A percentile compares a stretch with the other conserved stretches of the same genome.
Conservation (phyloP, 2,113 vertebrate genomes). For the Isurus oxyrinchus region DNA sequence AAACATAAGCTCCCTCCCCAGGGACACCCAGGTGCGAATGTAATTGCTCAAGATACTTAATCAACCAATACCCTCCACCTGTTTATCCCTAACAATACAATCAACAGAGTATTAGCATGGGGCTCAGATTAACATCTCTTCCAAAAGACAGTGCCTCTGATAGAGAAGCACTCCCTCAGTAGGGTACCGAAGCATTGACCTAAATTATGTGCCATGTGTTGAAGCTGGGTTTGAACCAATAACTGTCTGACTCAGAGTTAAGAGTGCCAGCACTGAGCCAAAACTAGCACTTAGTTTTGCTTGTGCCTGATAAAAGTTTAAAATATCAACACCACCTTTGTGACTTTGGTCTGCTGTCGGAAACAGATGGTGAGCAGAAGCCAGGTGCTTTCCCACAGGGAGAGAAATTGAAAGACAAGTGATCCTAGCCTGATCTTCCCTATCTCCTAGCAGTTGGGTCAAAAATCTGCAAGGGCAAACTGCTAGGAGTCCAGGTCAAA, state of each 20-base stretch:
- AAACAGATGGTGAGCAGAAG: slow-evolving; percentile 9
- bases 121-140: no score
- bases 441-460: not conserved
- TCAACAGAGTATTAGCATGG: not conserved
- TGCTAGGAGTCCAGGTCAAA: not conserved
- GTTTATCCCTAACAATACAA: no score
- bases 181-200: not conserved
- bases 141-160: no score
- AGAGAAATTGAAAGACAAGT: not conserved
- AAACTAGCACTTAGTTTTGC: not conserved
- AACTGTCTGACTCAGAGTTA: not conserved
- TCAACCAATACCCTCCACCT: no score
- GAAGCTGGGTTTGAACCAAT: not conserved
- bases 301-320: not conserved
- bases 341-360: not conserved
- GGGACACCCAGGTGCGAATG: no score
- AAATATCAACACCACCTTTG: not conserved
- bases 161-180: not conserved
- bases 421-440: not conserved
- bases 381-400: not conserved
- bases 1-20: no score
- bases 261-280: not conserved
- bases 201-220: not conserved
- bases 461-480: not conserved
- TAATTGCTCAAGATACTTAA: no score